Evolutionary conservation across 1,140 invertebrate genomes (phyloP).

Genomic region (Diorhabda elongata): DNA sequence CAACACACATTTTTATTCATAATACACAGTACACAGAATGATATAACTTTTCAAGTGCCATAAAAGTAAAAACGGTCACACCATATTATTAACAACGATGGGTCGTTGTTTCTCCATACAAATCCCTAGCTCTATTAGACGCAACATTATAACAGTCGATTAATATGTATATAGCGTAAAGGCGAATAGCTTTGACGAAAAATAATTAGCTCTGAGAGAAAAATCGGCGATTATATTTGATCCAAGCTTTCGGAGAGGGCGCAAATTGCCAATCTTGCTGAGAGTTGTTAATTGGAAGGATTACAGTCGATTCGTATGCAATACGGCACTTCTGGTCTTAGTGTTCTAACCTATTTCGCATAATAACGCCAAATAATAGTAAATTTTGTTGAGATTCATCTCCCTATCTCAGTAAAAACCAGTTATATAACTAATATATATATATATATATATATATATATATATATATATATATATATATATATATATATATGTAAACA

Average conservation of each 20-base stretch:
- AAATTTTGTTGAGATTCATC: neutral
- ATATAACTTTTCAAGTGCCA: no score
- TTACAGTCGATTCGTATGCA: constrained; percentile 44
- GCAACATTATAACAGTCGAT: constrained; percentile 28
- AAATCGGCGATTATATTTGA: constrained; percentile 46
- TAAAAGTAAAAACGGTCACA: no score
- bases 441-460: no score
- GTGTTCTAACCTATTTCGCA: constrained; percentile 14
- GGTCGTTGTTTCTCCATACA: no score
- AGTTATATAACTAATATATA: no score
- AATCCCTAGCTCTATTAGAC: constrained; percentile 8
- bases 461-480: no score
- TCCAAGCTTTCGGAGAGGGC: constrained; percentile 38
- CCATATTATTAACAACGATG: no score
- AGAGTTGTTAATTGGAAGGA: constrained; percentile 44
- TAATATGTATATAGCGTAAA: constrained; percentile 40
- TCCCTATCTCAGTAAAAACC: no score
- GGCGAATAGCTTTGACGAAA: constrained; percentile 41
- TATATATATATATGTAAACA: no score
- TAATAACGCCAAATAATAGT: neutral
- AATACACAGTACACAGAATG: no score
- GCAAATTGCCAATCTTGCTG: constrained; percentile 46
- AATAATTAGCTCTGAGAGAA: constrained; percentile 44
- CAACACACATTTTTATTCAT: no score
- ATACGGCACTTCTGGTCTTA: constrained; percentile 31